A percentile compares a stretch with the other conserved stretches of the same genome.
phyloP scores from a whole-genome alignment of 2,113 vertebrate genomes.

The Brachirus orientalis region DNA sequence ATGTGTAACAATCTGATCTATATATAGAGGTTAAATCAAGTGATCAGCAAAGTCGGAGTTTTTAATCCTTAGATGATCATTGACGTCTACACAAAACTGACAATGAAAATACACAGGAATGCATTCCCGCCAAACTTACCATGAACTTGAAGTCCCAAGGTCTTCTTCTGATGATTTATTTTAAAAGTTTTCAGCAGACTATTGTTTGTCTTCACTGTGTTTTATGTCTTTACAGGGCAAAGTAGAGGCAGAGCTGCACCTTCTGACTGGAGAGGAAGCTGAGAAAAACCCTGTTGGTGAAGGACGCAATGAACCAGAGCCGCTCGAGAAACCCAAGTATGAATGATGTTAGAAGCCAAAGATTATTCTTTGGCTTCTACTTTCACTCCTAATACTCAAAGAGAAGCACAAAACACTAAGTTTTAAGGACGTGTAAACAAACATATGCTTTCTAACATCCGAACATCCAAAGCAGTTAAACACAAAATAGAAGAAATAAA shows the following conservation, averaged over 20 bases:
- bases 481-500: background rate
- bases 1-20: too few species aligned
- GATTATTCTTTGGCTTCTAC: slow-evolving; percentile 3
- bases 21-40: too few species aligned
- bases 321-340: slow-evolving; percentile 98
- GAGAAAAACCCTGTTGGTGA: slow-evolving; percentile 94
- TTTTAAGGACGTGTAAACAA: background rate
- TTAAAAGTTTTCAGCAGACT: background rate
- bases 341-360: slow-evolving; percentile 49
- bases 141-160: too few species aligned
- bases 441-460: background rate
- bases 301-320: slow-evolving; percentile 95
- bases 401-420: slow-evolving; percentile 1
- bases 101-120: too few species aligned
- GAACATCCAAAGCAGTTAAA: background rate
- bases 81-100: too few species aligned
- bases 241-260: slow-evolving; percentile 96
- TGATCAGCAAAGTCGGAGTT: too few species aligned
- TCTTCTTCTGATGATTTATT: background rate
- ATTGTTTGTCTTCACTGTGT: background rate
- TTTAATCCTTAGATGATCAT: too few species aligned
- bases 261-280: slow-evolving; percentile 93
- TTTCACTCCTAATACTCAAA: background rate
- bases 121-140: too few species aligned
- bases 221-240: slow-evolving; percentile 86